Percentiles rank a stretch among this genome's conserved stretches.
These are phyloP conservation scores for Pipa parva DNA, from an alignment of 2,113 vertebrate species.

Conservation along the genomic window DNA sequence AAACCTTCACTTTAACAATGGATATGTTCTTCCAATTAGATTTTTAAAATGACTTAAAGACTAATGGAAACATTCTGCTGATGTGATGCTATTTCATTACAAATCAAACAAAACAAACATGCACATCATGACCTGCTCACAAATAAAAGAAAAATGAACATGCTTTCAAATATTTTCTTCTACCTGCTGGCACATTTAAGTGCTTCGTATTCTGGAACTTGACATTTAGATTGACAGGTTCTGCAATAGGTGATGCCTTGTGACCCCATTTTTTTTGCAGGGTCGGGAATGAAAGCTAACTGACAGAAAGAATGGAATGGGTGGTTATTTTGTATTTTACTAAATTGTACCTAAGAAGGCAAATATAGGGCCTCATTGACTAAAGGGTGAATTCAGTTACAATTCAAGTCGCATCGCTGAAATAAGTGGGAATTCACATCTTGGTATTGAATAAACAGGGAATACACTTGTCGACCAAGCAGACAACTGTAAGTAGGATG, in stretches of 20 bases:
- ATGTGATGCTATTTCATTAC: neutral
- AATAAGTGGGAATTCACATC: too few relatives aligned
- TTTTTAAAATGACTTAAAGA: too few relatives aligned
- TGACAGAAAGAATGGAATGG: conserved; percentile 20
- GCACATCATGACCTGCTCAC: neutral
- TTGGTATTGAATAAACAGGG: too few relatives aligned
- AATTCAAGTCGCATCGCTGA: too few relatives aligned
- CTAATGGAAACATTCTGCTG: too few relatives aligned
- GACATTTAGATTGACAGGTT: conserved; percentile 15
- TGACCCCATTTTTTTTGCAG: conserved; percentile 13
- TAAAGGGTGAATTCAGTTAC: too few relatives aligned
- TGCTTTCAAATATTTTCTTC: neutral
- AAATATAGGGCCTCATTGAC: neutral
- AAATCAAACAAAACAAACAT: neutral
- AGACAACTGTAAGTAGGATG: too few relatives aligned
- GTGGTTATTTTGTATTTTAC: conserved; percentile 19
- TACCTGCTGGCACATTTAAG: neutral
- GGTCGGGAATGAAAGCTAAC: neutral
- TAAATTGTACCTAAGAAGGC: conserved; percentile 22
- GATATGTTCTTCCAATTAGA: too few relatives aligned
- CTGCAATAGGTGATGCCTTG: conserved; percentile 10
- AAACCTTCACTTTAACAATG: too few relatives aligned
- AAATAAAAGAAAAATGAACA: neutral
- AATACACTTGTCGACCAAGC: too few relatives aligned
- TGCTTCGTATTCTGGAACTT: conserved; percentile 16